A percentile compares a stretch with the other conserved stretches of the same genome.
These are phyloP conservation scores for Actinostola sp. DNA, from an alignment of 92 coral and sea anemone genomes.

Conservation along the genomic window DNA sequence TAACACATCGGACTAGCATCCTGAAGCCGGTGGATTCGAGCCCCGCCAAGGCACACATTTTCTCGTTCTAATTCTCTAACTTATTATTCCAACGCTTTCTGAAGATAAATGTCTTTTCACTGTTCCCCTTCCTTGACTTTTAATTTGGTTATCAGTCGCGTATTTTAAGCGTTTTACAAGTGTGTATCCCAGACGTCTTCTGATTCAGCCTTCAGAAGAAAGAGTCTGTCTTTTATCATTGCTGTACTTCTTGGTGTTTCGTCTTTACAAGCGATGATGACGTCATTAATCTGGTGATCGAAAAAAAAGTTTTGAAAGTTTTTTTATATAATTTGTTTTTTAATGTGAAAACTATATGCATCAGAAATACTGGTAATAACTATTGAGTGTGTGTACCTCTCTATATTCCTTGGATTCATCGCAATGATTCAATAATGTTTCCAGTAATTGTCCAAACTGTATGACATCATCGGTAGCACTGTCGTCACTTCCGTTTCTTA, in stretches of 20 bases:
- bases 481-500: conserved; percentile 25
- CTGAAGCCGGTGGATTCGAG: no score
- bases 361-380: no score
- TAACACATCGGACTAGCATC: no score
- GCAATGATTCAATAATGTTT: conserved; percentile 57
- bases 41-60: no score
- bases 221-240: conserved; percentile 11
- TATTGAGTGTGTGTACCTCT: conserved; percentile 38
- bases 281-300: conserved; percentile 19
- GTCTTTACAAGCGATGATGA: conserved; percentile 33
- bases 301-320: background rate
- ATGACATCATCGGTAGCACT: conserved; percentile 29
- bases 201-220: conserved; percentile 4
- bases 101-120: no score
- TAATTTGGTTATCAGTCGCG: no score
- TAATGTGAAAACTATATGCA: no score
- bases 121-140: no score
- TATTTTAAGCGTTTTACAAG: conserved; percentile 12
- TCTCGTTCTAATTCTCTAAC: no score
- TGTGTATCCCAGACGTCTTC: conserved; percentile 45
- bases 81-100: no score
- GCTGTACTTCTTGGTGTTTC: background rate
- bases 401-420: conserved; percentile 59
- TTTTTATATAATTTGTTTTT: no score
- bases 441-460: conserved; percentile 67